Conservation (phyloP, 1,140 invertebrate genomes). For the Batillaria attramentaria region DNA sequence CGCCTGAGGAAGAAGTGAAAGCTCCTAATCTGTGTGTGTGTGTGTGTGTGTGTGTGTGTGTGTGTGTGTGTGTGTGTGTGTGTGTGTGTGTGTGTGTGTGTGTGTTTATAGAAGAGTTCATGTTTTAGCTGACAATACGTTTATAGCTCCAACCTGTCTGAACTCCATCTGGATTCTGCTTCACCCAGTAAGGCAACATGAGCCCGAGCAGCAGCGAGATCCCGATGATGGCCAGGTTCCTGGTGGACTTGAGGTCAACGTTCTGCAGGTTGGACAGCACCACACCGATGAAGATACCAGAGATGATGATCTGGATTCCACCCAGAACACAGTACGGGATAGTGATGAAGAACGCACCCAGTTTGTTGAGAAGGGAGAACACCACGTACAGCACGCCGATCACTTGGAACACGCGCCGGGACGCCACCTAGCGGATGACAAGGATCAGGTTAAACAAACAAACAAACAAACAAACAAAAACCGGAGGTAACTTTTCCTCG, state of each 20-base stretch:
- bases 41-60: no score
- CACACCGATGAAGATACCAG: constrained; percentile 75
- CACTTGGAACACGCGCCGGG: constrained; percentile 87
- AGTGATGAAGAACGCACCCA: constrained; percentile 89
- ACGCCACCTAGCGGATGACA: constrained; percentile 79
- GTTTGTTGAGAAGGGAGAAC: constrained; percentile 79
- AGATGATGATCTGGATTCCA: constrained; percentile 89
- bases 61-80: no score
- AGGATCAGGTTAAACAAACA: background rate
- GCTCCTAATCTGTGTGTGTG: no score
- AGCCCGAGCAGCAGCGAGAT: constrained; percentile 89
- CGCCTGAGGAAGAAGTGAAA: no score
- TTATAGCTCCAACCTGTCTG: constrained; percentile 79
- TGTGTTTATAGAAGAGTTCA: no score
- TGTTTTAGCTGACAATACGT: no score
- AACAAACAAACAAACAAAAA: background rate
- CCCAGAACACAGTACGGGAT: constrained; percentile 92
- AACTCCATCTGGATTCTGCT: constrained; percentile 76
- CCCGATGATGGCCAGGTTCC: constrained; percentile 90
- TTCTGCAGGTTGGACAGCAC: constrained; percentile 85
- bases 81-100: no score
- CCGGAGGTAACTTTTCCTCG: background rate
- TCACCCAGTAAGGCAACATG: constrained; percentile 81
- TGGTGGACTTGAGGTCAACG: constrained; percentile 84
- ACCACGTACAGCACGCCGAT: constrained; percentile 85